A percentile compares a stretch with the other conserved stretches of the same genome.
These are phyloP conservation scores for Trichosurus vulpecula DNA, from an alignment of 2,797 vertebrate species.

Conservation along the genomic window DNA sequence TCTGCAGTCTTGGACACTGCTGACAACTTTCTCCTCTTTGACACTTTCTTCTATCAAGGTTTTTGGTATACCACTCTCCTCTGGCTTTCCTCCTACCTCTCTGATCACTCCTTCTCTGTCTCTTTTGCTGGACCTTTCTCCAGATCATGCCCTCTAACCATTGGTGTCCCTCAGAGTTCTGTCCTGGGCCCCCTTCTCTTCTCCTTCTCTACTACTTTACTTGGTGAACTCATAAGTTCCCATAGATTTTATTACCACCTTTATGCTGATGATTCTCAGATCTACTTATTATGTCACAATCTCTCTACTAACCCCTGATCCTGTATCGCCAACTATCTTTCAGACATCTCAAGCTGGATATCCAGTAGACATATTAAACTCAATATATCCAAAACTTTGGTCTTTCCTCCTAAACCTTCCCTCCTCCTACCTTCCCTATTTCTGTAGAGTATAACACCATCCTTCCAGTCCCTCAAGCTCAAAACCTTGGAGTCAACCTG, in stretches of 20 bases:
- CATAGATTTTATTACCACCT: background rate
- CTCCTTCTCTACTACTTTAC: background rate
- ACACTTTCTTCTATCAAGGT: background rate
- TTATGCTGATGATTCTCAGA: background rate
- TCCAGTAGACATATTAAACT: background rate
- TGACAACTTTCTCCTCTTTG: background rate
- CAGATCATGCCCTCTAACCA: background rate
- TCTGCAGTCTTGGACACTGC: background rate
- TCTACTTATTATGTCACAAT: background rate
- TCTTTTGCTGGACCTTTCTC: background rate
- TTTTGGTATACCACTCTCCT: background rate
- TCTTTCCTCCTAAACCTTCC: background rate
- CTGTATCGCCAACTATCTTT: background rate
- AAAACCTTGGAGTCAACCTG: background rate
- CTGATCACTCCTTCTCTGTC: background rate
- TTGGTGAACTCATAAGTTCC: background rate
- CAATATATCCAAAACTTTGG: background rate
- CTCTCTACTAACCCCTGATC: background rate
- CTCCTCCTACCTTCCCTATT: background rate
- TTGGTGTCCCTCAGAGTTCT: background rate
- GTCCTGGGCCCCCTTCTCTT: background rate
- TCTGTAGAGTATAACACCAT: background rate
- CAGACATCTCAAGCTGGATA: background rate
- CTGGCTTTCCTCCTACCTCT: background rate
- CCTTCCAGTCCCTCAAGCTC: background rate